Conservation (phyloP, 2,113 vertebrate species). For the Laticauda laticaudata region DNA sequence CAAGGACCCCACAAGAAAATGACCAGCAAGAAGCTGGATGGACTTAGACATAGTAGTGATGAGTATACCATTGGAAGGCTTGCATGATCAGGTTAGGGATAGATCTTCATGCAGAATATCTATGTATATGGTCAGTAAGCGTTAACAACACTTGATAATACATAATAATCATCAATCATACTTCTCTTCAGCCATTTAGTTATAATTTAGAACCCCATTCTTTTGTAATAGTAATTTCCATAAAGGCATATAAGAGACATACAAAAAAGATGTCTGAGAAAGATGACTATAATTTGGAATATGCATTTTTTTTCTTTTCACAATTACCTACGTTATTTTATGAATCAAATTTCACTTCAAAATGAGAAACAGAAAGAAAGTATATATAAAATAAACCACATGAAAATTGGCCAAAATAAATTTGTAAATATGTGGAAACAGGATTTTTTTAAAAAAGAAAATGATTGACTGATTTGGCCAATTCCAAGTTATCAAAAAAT, state of each 20-base stretch:
- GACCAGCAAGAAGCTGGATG: not conserved
- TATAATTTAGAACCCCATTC: not conserved
- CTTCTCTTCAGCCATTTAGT: constrained; percentile 1
- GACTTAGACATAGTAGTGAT: not conserved
- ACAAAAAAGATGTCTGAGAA: not conserved
- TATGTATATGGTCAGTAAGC: not conserved
- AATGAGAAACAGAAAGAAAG: not conserved
- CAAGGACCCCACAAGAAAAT: not conserved
- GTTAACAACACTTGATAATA: not conserved
- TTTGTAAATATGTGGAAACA: not conserved
- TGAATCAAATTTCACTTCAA: not conserved
- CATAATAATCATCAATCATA: not conserved
- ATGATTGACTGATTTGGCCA: not conserved
- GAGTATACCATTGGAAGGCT: not conserved
- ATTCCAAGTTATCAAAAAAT: not conserved
- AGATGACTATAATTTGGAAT: not conserved
- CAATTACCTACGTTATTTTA: not conserved
- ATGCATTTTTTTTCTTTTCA: not conserved
- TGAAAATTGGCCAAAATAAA: not conserved
- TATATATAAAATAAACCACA: no score
- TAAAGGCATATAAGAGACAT: constrained; percentile 25
- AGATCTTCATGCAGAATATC: not conserved
- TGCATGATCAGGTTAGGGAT: not conserved
- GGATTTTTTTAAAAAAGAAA: not conserved
- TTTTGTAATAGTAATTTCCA: not conserved